Base-by-base conservation (phyloP, 2,113 vertebrate genomes). In the Cariama cristata region DNA sequence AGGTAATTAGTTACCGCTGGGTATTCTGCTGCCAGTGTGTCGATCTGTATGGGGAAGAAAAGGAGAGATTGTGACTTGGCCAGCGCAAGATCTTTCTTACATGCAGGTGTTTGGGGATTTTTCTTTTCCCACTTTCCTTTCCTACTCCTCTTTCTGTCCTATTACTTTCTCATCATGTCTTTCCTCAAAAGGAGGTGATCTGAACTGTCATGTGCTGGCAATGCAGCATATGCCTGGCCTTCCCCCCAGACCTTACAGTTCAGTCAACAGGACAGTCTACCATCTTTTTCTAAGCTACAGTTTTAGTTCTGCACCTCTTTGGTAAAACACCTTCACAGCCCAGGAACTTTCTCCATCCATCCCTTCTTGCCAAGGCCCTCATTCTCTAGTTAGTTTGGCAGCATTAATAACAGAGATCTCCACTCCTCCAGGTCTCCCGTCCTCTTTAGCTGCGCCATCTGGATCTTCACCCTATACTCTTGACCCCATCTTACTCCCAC, bases 1-100 rank as follows among this genome's bases (percentile, higher is more conserved):
- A 99, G 98, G 86, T 99, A 99, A 97, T 99, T 99, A 81, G 99
- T 99, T 86, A 99, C 98, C 0, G 99, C 98, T 35, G 99, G 99
- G 91, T 99, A 99, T 95, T 99, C 99, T 88, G 99, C 99, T 91
- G 99, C 99, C 95, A 99, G 93, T 2, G 99, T 99, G 96, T 99
- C 99, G 68, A 99, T 99, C 99, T 99, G 97, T 27, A 86, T 6
- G 23, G 74, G 40, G 32, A 90, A 96, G 86, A 90, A 63, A 76
- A 83, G 8, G 6, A 82, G n/a, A 6, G 28, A 75, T 3, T 74
- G 49, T 80, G 14, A 94, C 33, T 74, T 68, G 28, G 35, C 12
- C 68, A 74, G 18, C 22, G 49, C 30, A 73, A 76, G 50, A 45
- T 33, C 59, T 38, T 68, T 50, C 62, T 28, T 30, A 71, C 3